phyloP scores from a whole-genome alignment of 2,113 vertebrate species.

The Colistium nudipinnis region DNA sequence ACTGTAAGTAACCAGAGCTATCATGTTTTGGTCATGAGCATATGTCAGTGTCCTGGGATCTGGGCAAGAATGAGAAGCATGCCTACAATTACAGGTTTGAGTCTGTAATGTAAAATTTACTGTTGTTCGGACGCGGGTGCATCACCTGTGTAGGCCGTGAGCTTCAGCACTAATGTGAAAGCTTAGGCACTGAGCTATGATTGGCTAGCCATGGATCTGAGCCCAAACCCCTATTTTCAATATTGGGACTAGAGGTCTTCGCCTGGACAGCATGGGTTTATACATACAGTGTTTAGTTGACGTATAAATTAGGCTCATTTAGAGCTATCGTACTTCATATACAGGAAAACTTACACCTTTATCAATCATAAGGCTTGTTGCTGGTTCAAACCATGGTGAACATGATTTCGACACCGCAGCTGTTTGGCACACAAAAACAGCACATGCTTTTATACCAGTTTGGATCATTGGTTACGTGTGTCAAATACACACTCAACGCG shows the following conservation, averaged over 20 bases:
- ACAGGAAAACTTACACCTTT: background rate
- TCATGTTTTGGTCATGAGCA: background rate
- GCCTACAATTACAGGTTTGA: conserved; percentile 26
- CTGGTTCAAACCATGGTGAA: too few relatives aligned
- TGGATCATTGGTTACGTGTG: too few relatives aligned
- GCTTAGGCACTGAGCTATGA: background rate
- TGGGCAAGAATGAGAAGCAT: conserved; percentile 47
- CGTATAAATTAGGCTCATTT: background rate
- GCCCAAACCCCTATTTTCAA: too few relatives aligned
- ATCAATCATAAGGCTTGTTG: too few relatives aligned
- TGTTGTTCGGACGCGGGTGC: background rate
- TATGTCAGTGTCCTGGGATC: background rate
- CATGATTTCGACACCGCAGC: too few relatives aligned
- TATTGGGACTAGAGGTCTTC: too few relatives aligned
- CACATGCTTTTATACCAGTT: too few relatives aligned
- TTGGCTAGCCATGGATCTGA: background rate
- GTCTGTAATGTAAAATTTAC: conserved; percentile 7
- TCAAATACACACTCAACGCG: too few relatives aligned
- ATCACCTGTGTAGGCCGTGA: conserved; percentile 17
- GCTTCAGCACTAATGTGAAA: background rate
- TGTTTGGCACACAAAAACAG: too few relatives aligned
- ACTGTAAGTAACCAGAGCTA: background rate
- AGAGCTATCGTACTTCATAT: background rate
- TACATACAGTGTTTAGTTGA: background rate
- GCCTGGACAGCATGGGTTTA: background rate